A percentile compares a stretch with the other conserved stretches of the same genome.
phyloP scores from a whole-genome alignment of 1,140 invertebrate genomes.

The Bicyclus anynana region DNA sequence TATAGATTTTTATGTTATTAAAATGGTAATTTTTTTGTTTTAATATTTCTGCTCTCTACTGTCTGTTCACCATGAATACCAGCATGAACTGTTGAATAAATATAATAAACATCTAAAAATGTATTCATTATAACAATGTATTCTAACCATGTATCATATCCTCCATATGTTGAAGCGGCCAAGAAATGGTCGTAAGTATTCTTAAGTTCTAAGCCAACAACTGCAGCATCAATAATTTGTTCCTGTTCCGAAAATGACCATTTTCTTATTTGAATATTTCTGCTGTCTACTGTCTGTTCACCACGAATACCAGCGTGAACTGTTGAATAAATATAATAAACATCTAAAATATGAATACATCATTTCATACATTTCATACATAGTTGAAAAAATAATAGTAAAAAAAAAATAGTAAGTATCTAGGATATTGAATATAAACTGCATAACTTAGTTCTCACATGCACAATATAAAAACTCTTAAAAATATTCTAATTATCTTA shows the following conservation, averaged over 20 bases:
- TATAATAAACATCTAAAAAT: neutral
- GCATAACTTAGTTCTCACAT: too few relatives aligned
- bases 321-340: conserved; percentile 49
- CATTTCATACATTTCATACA: neutral
- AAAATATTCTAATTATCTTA: too few relatives aligned
- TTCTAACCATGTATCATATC: conserved; percentile 81
- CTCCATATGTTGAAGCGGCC: conserved; percentile 87
- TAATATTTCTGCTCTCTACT: conserved; percentile 73
- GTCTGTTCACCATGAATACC: conserved; percentile 79
- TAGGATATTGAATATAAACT: too few relatives aligned
- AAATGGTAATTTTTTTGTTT: conserved; percentile 91
- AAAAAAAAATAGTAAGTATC: too few relatives aligned
- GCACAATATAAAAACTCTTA: too few relatives aligned
- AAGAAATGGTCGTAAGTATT: conserved; percentile 92
- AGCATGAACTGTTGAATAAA: conserved; percentile 80
- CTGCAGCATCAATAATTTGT: conserved; percentile 85
- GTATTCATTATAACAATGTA: neutral
- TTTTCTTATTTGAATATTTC: conserved; percentile 84
- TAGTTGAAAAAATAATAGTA: too few relatives aligned
- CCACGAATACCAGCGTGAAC: conserved; percentile 85
- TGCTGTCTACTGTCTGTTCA: conserved; percentile 68
- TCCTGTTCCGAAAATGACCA: conserved; percentile 90
- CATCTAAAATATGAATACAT: too few relatives aligned
- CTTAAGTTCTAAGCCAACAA: conserved; percentile 86
- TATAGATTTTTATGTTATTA: too few relatives aligned